Conservation (phyloP, 2,888 invertebrate genomes). For the Oeneis ivallda region DNA sequence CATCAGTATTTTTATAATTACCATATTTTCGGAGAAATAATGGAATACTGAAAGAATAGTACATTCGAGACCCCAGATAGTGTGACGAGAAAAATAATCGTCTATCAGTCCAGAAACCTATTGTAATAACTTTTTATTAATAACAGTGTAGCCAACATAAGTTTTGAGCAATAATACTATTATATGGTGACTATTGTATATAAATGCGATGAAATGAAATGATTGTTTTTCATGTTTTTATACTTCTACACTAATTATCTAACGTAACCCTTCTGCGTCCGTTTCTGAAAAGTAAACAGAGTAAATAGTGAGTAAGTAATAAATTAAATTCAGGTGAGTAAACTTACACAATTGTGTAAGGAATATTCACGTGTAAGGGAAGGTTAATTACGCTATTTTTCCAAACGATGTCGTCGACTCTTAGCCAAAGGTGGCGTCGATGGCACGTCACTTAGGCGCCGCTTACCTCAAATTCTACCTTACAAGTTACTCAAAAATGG, state of each 20-base stretch:
- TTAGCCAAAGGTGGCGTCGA: no score
- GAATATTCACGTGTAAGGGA: not conserved
- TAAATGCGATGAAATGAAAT: constrained; percentile 33
- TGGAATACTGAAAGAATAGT: not conserved
- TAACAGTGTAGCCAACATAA: constrained; percentile 5
- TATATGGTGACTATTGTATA: constrained; percentile 2
- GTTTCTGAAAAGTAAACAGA: constrained; percentile 28
- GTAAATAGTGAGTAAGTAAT: not conserved
- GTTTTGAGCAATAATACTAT: constrained; percentile 21
- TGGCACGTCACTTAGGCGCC: no score
- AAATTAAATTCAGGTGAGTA: constrained; percentile 8
- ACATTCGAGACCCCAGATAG: not conserved
- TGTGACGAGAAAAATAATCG: not conserved
- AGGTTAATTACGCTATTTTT: no score
- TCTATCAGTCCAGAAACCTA: not conserved
- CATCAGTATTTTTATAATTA: no score
- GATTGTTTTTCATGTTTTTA: constrained; percentile 16
- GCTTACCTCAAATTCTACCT: no score
- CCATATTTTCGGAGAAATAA: not conserved
- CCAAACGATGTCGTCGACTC: no score
- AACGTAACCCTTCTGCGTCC: constrained; percentile 23
- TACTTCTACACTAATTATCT: constrained; percentile 34
- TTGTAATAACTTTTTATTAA: not conserved
- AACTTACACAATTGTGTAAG: not conserved
- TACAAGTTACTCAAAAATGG: no score